Evolutionary conservation across 35 echinoderm and acorn worm species (phyloP), one percentile per base, ranked within the genome.

Genomic region (Apostichopus californicus): DNA sequence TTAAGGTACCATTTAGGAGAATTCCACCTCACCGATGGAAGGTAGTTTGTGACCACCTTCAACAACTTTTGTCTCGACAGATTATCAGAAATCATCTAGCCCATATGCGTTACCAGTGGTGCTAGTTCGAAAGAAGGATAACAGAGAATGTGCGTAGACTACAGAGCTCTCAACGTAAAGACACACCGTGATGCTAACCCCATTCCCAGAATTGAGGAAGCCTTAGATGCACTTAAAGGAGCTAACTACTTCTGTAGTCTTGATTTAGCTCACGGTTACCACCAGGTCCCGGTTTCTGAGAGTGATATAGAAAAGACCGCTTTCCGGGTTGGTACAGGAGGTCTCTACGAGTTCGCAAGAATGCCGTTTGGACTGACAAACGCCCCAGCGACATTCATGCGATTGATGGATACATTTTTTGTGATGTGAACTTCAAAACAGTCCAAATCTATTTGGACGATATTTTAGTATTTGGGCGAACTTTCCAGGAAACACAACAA

Each of bases 301-400:
- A 21, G 54, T 8, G 93, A 94, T 53, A 90, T 14, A 11, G 87
- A 94, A 25, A 94, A 94, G 34, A 94, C 93, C 34, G 93, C 87
- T 5, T 94, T 94, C 55, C 34, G 93, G 46, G 73, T 73, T 8
- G 93, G 87, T 7, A 94, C 93, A 46, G 93, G 93, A 8, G 90
- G 95, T 78, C 60, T 93, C 7, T 93, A 92, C 73, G 91, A 88
- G 83, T 95, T 88, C 34, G 5, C 59, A 2, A 55, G 94, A 8
- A 93, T 95, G 72, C 91, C 94, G 9, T 94, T 94, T 92, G 90
- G 90, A 8, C 53, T 94, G 1, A 87, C 79, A 18, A 92, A 94
- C 58, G 93, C 93, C 6, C 92, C 91, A 73, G 84, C 91, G 5
- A 95, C 96, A 5, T 95, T 93, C 24, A 92, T 93, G 87, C 55